Base-by-base conservation (phyloP, 2,888 invertebrate genomes). In the Zootermopsis nevadensis region DNA sequence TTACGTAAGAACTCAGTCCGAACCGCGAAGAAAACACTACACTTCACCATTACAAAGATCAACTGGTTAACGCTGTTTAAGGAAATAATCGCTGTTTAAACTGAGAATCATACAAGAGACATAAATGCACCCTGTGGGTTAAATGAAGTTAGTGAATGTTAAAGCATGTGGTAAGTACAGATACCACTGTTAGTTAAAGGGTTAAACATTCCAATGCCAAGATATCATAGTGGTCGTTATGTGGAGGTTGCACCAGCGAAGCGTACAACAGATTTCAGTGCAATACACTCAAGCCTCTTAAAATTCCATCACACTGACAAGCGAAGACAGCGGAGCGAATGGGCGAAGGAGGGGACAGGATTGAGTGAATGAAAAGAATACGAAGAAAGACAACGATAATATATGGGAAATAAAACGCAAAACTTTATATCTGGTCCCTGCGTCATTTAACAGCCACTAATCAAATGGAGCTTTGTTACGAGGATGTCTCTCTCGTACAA, bases 201-300 rank as follows among this genome's bases (percentile, higher is more conserved):
- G n/a, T 42, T 6, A 12, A 42, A 1, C 15, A 42, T 12, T 1
- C 38, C 38, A 42, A 42, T 42, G 38, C 7, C 38, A 42, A 15
- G 8, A 15, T 19, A 48, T 48, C 19, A 15, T 3, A 15, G 15
- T 60, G n/a, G n/a, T 60, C 60, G 60, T n/a, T 12, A 8, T 8
- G n/a, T 7, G 1, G 1, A 27, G 60, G n/a, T 60, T 60, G 15
- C 12, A 27, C 1, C 3, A 60, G 8, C 60, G 10, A n/a, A 69
- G 33, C 4, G 74, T 38, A 74, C 74, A 38, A 10, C 74, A 38
- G 74, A 74, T 38, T 38, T 74, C 33, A 38, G 74, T 42, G 74
- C n/a, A 74, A 38, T 79, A 60, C 66, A 79, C 60, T 60, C 24
- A n/a, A 79, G 79, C 79, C 66, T 60, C 66, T 79, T 79, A 79